Evolutionary conservation across 2,888 invertebrate genomes (phyloP).

Genomic region (Drosophila formosana): DNA sequence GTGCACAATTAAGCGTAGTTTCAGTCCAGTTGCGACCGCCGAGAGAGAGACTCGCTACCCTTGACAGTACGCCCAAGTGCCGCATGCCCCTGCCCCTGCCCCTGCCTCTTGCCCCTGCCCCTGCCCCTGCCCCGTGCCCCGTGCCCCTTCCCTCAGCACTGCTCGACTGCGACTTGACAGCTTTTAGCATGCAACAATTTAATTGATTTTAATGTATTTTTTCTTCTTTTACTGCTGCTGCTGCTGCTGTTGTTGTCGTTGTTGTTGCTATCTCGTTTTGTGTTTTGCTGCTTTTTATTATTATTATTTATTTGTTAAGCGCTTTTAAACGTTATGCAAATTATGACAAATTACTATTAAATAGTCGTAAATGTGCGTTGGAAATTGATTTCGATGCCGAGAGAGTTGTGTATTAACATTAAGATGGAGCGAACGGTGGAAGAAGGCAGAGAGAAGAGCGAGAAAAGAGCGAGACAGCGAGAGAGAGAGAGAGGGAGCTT

Average conservation of each 20-base stretch:
- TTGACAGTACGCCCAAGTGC: conserved; percentile 39
- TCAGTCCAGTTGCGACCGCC: background rate
- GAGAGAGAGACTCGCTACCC: conserved; percentile 36
- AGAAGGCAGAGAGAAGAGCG: background rate
- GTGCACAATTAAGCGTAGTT: conserved; percentile 12
- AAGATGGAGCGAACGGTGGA: background rate
- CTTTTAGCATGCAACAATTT: conserved; percentile 65
- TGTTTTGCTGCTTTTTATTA: conserved; percentile 37
- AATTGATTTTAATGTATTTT: conserved; percentile 66
- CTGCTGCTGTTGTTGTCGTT: conserved; percentile 15
- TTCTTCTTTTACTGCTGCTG: conserved; percentile 14
- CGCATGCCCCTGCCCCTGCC: background rate
- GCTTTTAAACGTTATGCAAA: conserved; percentile 83
- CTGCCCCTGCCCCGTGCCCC: background rate
- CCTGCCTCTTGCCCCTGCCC: background rate
- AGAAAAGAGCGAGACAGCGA: background rate
- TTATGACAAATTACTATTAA: conserved; percentile 83
- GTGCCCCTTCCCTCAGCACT: background rate
- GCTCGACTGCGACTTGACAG: conserved; percentile 16
- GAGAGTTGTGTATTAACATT: conserved; percentile 13
- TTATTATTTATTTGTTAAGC: conserved; percentile 64
- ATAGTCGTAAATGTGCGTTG: conserved; percentile 80
- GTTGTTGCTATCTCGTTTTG: conserved; percentile 21
- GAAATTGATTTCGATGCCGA: conserved; percentile 64
- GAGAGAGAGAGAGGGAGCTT: background rate